A percentile compares a stretch with the other conserved stretches of the same genome.
Evolutionary conservation across 1,140 invertebrate genomes (phyloP).

Genomic region (Varroa destructor): DNA sequence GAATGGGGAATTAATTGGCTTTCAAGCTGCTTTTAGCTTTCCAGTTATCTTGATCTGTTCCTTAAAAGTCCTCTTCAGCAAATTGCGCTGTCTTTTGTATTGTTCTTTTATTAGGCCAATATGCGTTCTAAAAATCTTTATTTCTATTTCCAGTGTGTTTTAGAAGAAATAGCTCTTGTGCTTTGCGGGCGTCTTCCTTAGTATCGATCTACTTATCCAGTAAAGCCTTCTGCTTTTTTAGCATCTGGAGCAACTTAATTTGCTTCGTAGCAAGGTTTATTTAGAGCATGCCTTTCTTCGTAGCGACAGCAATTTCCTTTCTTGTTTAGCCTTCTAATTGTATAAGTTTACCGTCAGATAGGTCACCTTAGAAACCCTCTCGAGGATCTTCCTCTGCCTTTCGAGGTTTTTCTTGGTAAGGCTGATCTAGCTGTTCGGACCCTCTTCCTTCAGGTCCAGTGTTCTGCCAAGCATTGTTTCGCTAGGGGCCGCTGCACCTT

Average conservation of each 20-base stretch:
- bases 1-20: neutral
- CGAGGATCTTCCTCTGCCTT: neutral
- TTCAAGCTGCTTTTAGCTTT: conserved; percentile 16
- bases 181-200: no score
- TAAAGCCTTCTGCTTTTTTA: neutral
- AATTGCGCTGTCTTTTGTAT: neutral
- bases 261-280: neutral
- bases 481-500: neutral
- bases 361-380: neutral
- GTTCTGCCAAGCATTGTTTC: neutral
- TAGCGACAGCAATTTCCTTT: neutral
- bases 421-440: neutral
- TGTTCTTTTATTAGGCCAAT: no score
- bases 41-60: neutral
- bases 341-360: neutral
- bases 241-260: neutral
- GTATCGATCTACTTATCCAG: no score
- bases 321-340: neutral
- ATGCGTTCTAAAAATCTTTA: no score
- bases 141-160: no score
- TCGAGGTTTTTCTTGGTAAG: neutral
- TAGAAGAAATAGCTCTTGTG: no score
- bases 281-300: neutral
- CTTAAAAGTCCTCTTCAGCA: neutral
- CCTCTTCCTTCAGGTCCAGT: conserved; percentile 14